Evolutionary conservation across 2,888 invertebrate genomes (phyloP), one percentile per base, ranked within the genome.

Genomic region (Thera britannica): DNA sequence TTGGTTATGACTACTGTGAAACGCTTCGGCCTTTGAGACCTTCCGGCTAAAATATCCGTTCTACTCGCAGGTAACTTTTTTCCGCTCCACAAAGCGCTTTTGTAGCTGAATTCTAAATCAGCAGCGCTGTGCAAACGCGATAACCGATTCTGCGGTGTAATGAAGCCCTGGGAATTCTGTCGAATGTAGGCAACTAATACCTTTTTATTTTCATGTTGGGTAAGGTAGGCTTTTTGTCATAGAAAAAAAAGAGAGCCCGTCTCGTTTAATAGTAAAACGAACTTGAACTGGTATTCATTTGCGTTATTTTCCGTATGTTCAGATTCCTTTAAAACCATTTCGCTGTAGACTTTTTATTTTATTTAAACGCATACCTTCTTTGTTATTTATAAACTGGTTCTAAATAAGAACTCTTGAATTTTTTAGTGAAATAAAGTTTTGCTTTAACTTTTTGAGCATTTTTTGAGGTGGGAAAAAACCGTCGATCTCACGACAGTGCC

Each of bases 61-160:
- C 65, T 57, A 60, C 56, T 35, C 59, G 48, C 62, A 71, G 71
- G 70, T 65, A 68, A 68, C 66, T 70, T 73, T 72, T 74, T 75
- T 72, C 68, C 72, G 72, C 68, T 77, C 70, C 71, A 76, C 77
- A 82, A 79, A 77, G 77, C 82, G 75, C 76, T 74, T 71, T 70
- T 74, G 69, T 70, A 61, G 72, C 62, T 73, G 78, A 72, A 69
- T 72, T 76, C 75, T 81, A 80, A 84, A 85, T 83, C 83, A 77
- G 77, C 72, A 61, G 58, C 77, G 70, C 84, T 86, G 86, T 78
- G 75, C 77, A 85, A 84, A 86, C 83, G 79, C 81, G 86, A 86
- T 86, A 86, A 83, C 72, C 68, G 68, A 62, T 71, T 67, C 61
- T 49, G 66, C 61, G 62, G 67, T 62, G 71, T 75, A 75, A 75